Conservation (phyloP, 2,797 vertebrate genomes). For the Rousettus madagascariensis region DNA sequence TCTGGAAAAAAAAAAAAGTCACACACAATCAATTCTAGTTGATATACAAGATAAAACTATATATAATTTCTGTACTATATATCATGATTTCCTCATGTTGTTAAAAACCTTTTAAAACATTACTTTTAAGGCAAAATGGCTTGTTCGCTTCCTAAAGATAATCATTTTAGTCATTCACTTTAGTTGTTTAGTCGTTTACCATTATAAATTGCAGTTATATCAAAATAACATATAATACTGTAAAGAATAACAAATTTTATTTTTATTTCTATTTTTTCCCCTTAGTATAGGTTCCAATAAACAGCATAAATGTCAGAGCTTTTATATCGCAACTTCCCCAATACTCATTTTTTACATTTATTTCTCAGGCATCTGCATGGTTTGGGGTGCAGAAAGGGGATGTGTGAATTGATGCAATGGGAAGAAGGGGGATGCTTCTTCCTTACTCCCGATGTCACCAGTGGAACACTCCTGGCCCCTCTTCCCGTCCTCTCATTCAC, state of each 20-base stretch:
- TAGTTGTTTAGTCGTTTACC: neutral
- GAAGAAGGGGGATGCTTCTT: neutral
- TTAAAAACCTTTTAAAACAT: neutral
- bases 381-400: neutral
- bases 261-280: neutral
- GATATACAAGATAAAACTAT: neutral
- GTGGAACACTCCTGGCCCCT: neutral
- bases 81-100: neutral
- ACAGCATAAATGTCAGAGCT: neutral
- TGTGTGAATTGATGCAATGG: neutral
- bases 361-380: neutral
- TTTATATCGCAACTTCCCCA: neutral
- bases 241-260: conserved; percentile 17
- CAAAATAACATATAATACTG: neutral
- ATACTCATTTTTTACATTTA: neutral
- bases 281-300: neutral
- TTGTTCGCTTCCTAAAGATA: conserved; percentile 10
- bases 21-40: neutral
- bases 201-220: conserved; percentile 22
- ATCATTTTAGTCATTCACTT: neutral
- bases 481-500: neutral
- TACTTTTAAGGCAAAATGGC: neutral
- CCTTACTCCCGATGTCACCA: neutral
- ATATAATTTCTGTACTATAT: neutral
- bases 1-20: neutral